Percentiles rank a stretch among this genome's conserved stretches.
phyloP scores from a whole-genome alignment of 2,113 vertebrate species.

The Sprattus sprattus region DNA sequence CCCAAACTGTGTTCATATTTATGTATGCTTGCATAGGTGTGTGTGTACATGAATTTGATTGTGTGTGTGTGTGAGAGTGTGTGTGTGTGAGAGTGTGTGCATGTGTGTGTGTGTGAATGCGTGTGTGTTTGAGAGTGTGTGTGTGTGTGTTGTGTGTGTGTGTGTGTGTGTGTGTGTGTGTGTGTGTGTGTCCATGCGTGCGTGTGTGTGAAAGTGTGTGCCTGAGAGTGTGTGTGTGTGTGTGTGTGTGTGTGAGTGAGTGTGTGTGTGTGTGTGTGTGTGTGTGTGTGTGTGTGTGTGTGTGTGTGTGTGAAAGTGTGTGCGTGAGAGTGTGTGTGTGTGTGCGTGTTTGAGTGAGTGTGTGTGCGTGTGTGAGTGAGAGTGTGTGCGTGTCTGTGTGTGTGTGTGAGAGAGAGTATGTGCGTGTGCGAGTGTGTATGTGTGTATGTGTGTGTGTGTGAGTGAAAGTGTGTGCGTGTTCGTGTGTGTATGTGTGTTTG shows the following conservation, averaged over 20 bases:
- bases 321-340: not conserved
- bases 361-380: too few species aligned
- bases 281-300: slow-evolving; percentile 24
- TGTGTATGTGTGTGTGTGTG: not conserved
- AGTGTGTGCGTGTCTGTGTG: too few species aligned
- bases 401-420: slow-evolving; percentile 13
- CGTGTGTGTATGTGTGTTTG: not conserved
- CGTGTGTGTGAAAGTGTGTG: not conserved
- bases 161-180: not conserved
- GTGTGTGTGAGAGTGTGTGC: slow-evolving; percentile 24
- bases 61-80: not conserved
- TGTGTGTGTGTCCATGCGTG: not conserved
- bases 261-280: slow-evolving; percentile 4
- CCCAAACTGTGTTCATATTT: not conserved
- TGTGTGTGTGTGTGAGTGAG: not conserved
- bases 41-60: not conserved
- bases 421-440: not conserved
- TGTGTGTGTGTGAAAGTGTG: not conserved
- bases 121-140: not conserved
- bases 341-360: not conserved
- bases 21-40: not conserved
- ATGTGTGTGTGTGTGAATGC: slow-evolving; percentile 12
- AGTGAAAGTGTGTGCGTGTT: not conserved
- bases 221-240: not conserved
- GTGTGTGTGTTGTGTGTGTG: not conserved